Evolutionary conservation across 1,140 invertebrate species (phyloP).

Genomic region (Drosophila saltans): DNA sequence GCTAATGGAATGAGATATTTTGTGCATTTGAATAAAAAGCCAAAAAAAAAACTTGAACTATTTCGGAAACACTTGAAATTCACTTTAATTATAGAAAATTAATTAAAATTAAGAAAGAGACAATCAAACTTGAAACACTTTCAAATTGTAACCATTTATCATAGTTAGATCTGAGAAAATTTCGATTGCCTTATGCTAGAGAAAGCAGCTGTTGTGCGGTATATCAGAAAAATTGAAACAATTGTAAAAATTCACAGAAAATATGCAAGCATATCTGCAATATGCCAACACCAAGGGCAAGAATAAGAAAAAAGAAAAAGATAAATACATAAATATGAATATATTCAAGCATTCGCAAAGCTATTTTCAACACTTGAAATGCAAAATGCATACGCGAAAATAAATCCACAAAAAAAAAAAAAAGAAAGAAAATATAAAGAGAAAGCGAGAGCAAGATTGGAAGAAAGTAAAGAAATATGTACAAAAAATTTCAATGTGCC

Average conservation of each 20-base stretch:
- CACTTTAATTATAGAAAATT: neutral
- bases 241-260: neutral
- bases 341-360: neutral
- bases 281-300: neutral
- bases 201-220: too few relatives aligned
- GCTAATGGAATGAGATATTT: constrained; percentile 5
- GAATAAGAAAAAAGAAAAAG: neutral
- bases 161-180: too few relatives aligned
- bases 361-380: constrained; percentile 5
- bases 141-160: too few relatives aligned
- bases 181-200: too few relatives aligned
- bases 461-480: neutral
- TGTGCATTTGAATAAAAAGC: neutral
- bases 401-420: neutral
- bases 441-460: neutral
- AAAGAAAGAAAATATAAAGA: neutral
- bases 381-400: neutral
- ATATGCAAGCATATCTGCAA: neutral
- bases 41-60: neutral
- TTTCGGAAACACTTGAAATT: neutral
- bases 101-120: neutral
- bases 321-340: constrained; percentile 1
- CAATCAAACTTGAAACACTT: too few relatives aligned
- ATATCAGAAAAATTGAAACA: too few relatives aligned
- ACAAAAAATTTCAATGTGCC: constrained; percentile 8